Evolutionary conservation across 64 coral and sea anemone species (phyloP), one percentile per base, ranked within the genome.

Genomic region (Pachyseris speciosa): DNA sequence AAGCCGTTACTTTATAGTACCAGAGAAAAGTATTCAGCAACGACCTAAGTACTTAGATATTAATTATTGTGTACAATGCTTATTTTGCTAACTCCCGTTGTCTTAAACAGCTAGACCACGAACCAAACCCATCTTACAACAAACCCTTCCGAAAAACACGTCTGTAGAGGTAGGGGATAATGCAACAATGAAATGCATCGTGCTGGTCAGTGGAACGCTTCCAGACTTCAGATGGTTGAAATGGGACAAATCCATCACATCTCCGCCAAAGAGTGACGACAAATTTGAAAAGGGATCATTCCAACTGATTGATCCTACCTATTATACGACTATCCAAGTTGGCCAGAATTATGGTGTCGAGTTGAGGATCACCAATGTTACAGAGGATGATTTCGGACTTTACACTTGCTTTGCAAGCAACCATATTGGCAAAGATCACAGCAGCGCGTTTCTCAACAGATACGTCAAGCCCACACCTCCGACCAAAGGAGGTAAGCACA

Each of bases 191-290:
- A 39, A 69, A 51, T 98, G 96, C 48, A 88, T 89, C 26, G 95
- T 94, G 13, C 55, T 98, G 19, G 93, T 94, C 41, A 98, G 92
- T 89, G 92, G 89, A 38, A 94, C 92, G 10, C 83, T 98, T 63
- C 93, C 96, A 19, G 96, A 98, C 72, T 98, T 94, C 64, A 91
- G 92, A 61, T 98, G 96, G 96, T 59, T 98, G n/a, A 94, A 92
- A 45, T 98, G 96, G 96, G 53, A 86, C 16, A 84, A 88, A 52
- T 19, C 73, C 4, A 84, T 89, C 12, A 94, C 69, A 36, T 78
- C 30, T 24, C 86, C 87, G 8, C 91, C 95, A 10, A 28, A 94
- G 12, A 26, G 88, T 2, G 26, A 72, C 2, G 53, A 72, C 26
- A 33, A 19, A 0, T 33, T 49, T 0, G 13, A 71, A 40, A 88